Evolutionary conservation across 2,113 vertebrate species (phyloP), one percentile per base, ranked within the genome.

Genomic region (Zonotrichia leucophrys): DNA sequence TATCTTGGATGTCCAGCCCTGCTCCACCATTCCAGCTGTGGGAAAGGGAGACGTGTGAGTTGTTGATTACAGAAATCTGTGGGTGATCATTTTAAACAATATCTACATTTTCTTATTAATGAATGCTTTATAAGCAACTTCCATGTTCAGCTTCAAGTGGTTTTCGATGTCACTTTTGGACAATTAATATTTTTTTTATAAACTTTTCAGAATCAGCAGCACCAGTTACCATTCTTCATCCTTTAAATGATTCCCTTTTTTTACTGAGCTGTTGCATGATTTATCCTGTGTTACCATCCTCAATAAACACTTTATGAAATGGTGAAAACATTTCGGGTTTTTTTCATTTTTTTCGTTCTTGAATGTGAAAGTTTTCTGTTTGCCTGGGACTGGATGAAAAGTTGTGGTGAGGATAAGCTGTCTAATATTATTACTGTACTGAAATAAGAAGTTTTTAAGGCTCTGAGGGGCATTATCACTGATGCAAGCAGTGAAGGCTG

Each of bases 271-370:
- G 97, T 98, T 98, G 98, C 97, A 97, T 98, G 98, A 98, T 94
- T 97, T 98, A 96, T 96, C 97, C 97, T 98, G 96, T 98, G 97
- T 98, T 97, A 97, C 97, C 97, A 97, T 97, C 97, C 97, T 97
- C 95, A 98, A 98, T 98, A 98, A 98, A 98, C 97, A 97, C 97
- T 97, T 98, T 97, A 97, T 96, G 97, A 97, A 98, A 97, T 91
- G 92, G 89, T 97, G 88, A 96, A 84, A 76, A 91, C 37, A 81
- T 22, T 72, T 41, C 5, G n/a, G 28, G 1, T 0, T 31, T 16
- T 25, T 21, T 59, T 64, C 33, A 67, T 87, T 79, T 67, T 49
- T 49, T 30, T 7, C 47, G 52, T 93, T 92, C 41, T 59, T 49
- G 76, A 83, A 52, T 27, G 3, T 66, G 60, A 21, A 35, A 25